Percentiles rank a stretch among this genome's conserved stretches.
Conservation (phyloP, 2,888 invertebrate species). For the Cybosia mesomella region DNA sequence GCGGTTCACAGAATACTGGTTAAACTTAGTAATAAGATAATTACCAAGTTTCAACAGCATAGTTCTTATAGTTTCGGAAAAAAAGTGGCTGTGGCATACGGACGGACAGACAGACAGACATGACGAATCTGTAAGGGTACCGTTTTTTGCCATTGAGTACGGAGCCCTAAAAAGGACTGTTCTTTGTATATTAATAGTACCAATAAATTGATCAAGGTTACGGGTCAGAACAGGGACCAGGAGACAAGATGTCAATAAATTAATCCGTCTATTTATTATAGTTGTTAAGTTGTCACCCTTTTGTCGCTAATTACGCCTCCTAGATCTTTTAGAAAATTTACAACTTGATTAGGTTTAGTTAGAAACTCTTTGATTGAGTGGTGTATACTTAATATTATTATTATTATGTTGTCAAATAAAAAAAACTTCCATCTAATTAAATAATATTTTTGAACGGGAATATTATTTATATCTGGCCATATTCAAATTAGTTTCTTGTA, state of each 20-base stretch:
- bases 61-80: no score
- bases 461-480: background rate
- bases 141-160: no score
- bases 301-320: conserved; percentile 71
- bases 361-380: background rate
- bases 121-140: no score
- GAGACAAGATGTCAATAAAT: conserved; percentile 74
- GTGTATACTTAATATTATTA: background rate
- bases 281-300: conserved; percentile 75
- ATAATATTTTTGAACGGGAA: no score
- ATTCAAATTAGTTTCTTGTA: background rate
- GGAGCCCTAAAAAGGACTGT: no score
- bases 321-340: conserved; percentile 66
- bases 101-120: no score
- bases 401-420: background rate
- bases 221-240: conserved; percentile 53
- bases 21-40: no score
- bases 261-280: conserved; percentile 70
- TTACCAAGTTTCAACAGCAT: no score
- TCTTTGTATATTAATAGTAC: conserved; percentile 30
- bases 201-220: conserved; percentile 60
- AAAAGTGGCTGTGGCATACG: no score
- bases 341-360: conserved; percentile 31
- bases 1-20: no score
- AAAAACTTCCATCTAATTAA: no score